These are phyloP conservation scores for Stegodyphus dumicola DNA, from an alignment of 1,140 invertebrate species.

Conservation along the genomic window DNA sequence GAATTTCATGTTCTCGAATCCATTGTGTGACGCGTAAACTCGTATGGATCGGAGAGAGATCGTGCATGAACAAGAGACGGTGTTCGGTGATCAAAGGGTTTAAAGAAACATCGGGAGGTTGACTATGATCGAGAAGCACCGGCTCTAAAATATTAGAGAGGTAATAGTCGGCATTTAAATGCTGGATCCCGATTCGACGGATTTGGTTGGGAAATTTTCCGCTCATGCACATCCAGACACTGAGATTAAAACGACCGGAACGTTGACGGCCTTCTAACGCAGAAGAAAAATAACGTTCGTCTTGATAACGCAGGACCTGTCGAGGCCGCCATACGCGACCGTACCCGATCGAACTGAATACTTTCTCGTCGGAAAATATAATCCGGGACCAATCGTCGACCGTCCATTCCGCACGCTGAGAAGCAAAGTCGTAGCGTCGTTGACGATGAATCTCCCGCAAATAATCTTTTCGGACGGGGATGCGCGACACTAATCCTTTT, in stretches of 20 bases:
- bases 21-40: not conserved
- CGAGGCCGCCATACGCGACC: conserved; percentile 1
- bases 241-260: not conserved
- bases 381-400: not conserved
- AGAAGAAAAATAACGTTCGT: not conserved
- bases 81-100: not conserved
- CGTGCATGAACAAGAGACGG: conserved; percentile 20
- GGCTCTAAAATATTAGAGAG: not conserved
- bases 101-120: not conserved
- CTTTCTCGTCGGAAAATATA: conserved; percentile 31
- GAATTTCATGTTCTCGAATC: not conserved
- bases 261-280: too few species aligned
- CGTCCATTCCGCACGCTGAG: not conserved
- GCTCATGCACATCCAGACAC: conserved; percentile 1
- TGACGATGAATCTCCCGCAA: not conserved
- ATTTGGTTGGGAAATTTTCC: not conserved
- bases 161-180: conserved; percentile 1
- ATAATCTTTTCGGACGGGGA: not conserved
- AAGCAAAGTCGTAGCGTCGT: not conserved
- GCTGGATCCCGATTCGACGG: not conserved
- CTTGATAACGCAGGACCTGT: not conserved
- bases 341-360: not conserved
- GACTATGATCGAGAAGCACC: not conserved
- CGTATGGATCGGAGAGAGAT: conserved; percentile 21
- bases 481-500: not conserved